Base-by-base conservation (phyloP, 2,797 vertebrate species). In the Anguilla megastoma region DNA sequence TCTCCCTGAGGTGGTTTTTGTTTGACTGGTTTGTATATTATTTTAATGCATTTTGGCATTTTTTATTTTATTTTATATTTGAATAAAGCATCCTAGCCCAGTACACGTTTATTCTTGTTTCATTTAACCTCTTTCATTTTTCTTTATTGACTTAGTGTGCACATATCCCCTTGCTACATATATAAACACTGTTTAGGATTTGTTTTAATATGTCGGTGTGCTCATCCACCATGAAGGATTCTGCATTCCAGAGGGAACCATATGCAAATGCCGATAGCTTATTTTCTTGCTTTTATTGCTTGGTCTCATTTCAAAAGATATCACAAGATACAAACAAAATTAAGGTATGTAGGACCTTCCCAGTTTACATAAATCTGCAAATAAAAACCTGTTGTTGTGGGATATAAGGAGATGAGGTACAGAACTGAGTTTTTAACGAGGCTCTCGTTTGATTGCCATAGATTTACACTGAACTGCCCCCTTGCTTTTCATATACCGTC, bases 371-470 rank as follows among this genome's bases (percentile, higher is more conserved):
- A 69, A 88, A 90, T 85, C 89, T 86, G 85, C 85, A 24, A 74
- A 48, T n/a, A 69, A 69, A 50, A 86, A 69, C 63, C 63, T 69
- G 63, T 69, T 69, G 63, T n/a, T 27, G 63, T 69, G 63, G 63
- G 85, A 30, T 76, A 90, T 79, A 48, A 87, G 63, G 66, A 63
- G 76, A 74, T 82, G 69, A 87, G 85, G 48, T 56, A 18, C 10
- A 4, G 12, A 14, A 16, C 9, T 36, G 24, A 66, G 30, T 33
- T 74, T 74, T 74, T 74, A 33, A 74, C n/a, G 63, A 69, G 7
- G 89, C 92, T 90, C 90, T 95, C 94, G 96, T 96, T 95, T 91
- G 93, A 96, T 96, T 83, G 80, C 48, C 80, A 54, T 27, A 52
- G 45, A 54, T 83, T 50, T 30, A n/a, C 14, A 45, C 50, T 1